A percentile compares a stretch with the other conserved stretches of the same genome.
Conservation (phyloP, 2,888 invertebrate genomes). For the Zaprionus lineosus region DNA sequence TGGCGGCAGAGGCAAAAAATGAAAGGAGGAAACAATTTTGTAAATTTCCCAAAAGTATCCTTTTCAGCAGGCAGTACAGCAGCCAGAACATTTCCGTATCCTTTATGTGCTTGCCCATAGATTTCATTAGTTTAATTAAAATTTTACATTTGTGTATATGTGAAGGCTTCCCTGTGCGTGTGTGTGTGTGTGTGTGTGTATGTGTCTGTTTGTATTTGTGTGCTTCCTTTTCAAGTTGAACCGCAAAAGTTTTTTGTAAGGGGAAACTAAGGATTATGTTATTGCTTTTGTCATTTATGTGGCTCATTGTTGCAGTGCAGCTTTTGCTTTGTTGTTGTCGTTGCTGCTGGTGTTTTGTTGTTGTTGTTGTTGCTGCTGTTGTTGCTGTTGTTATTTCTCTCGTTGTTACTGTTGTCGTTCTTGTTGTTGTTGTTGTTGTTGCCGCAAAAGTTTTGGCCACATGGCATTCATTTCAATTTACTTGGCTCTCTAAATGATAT, state of each 20-base stretch:
- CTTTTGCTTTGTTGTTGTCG: not conserved
- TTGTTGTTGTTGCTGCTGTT: not conserved
- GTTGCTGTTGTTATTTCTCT: slow-evolving; percentile 4
- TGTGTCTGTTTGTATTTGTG: slow-evolving; percentile 35
- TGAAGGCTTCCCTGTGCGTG: not conserved
- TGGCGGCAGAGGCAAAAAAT: slow-evolving; percentile 10
- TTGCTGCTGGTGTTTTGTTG: slow-evolving; percentile 14
- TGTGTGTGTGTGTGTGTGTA: not conserved
- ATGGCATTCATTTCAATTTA: slow-evolving; percentile 72
- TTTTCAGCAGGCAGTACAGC: too few relatives aligned
- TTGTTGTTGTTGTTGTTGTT: slow-evolving; percentile 13
- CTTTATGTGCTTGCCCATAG: slow-evolving; percentile 44
- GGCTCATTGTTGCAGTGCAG: slow-evolving; percentile 56
- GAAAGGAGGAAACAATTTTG: slow-evolving; percentile 18
- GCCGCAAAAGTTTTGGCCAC: slow-evolving; percentile 68
- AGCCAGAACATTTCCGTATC: slow-evolving; percentile 19
- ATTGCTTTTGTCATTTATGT: slow-evolving; percentile 68
- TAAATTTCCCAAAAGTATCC: slow-evolving; percentile 4
- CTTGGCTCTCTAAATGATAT: slow-evolving; percentile 26
- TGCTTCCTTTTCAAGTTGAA: slow-evolving; percentile 69
- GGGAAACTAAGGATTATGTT: slow-evolving; percentile 63
- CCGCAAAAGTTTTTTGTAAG: slow-evolving; percentile 62
- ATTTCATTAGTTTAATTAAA: slow-evolving; percentile 80
- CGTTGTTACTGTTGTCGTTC: slow-evolving; percentile 12
- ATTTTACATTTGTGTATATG: slow-evolving; percentile 38